phyloP scores from a whole-genome alignment of 2,888 invertebrate genomes.

The Spilarctia lutea region DNA sequence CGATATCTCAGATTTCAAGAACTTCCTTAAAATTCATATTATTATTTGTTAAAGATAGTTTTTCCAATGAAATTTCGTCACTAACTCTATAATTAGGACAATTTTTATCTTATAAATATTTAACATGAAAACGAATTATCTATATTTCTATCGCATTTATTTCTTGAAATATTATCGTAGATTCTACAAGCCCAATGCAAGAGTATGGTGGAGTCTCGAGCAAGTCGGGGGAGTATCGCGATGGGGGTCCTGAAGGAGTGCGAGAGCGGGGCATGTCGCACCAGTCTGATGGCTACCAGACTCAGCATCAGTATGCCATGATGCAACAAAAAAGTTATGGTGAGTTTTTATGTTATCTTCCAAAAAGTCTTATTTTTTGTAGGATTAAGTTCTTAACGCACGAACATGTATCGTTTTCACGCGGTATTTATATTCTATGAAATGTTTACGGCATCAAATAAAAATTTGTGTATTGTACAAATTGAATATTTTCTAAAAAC shows the following conservation, averaged over 20 bases:
- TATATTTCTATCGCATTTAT: not conserved
- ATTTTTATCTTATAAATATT: not conserved
- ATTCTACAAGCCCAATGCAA: conserved; percentile 78
- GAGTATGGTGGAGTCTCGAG: conserved; percentile 79
- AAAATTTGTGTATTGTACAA: not conserved
- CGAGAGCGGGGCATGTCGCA: conserved; percentile 63
- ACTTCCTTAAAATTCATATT: not conserved
- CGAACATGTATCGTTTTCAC: not conserved
- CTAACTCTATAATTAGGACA: not conserved
- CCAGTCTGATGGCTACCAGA: conserved; percentile 60
- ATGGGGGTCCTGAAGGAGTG: conserved; percentile 58
- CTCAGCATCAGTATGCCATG: conserved; percentile 67
- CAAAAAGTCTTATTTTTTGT: not conserved
- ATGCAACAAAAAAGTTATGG: conserved; percentile 77
- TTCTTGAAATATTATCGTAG: conserved; percentile 48
- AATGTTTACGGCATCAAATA: not conserved
- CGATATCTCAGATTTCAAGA: not conserved
- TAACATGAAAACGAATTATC: not conserved
- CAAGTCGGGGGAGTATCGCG: conserved; percentile 74
- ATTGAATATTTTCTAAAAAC: not conserved
- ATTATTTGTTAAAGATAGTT: not conserved
- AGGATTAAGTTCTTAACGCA: not conserved
- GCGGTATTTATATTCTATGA: not conserved
- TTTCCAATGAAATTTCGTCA: not conserved
- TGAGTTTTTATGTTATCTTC: conserved; percentile 31